Evolutionary conservation across 2,113 vertebrate genomes (phyloP).

Genomic region (Platysternon megacephalum): DNA sequence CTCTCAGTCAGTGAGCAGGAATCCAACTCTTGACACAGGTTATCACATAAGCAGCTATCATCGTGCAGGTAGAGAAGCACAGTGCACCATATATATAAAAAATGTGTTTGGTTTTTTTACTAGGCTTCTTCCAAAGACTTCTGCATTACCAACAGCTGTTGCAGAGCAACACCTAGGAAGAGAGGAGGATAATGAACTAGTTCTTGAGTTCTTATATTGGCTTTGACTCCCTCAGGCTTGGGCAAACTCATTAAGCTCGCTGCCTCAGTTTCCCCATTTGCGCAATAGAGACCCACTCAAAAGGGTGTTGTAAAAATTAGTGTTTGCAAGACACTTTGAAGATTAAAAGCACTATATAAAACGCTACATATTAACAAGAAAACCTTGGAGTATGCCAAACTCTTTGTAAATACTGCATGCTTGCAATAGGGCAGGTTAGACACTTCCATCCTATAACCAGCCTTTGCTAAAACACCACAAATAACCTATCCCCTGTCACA

Average conservation of each 20-base stretch:
- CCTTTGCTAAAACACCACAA: neutral
- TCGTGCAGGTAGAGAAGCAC: neutral
- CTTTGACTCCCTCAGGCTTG: neutral
- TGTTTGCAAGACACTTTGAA: neutral
- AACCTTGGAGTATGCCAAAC: neutral
- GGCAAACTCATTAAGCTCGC: rapidly evolving
- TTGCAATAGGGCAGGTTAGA: neutral
- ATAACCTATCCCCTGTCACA: rapidly evolving
- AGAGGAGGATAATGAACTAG: rapidly evolving
- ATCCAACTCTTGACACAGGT: rapidly evolving
- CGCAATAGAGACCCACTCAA: neutral
- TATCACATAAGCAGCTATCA: neutral
- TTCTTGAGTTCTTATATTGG: neutral
- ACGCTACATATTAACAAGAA: neutral
- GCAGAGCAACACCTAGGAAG: rapidly evolving
- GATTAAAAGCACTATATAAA: rapidly evolving
- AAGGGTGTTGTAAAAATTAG: neutral
- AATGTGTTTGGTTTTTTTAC: neutral
- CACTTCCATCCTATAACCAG: neutral
- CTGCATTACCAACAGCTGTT: rapidly evolving
- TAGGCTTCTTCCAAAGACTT: neutral
- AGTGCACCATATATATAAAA: rapidly evolving
- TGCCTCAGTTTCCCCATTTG: neutral
- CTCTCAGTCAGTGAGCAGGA: rapidly evolving
- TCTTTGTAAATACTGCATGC: neutral